Base-by-base conservation (phyloP, 2,797 vertebrate genomes). In the Lemur catta region DNA sequence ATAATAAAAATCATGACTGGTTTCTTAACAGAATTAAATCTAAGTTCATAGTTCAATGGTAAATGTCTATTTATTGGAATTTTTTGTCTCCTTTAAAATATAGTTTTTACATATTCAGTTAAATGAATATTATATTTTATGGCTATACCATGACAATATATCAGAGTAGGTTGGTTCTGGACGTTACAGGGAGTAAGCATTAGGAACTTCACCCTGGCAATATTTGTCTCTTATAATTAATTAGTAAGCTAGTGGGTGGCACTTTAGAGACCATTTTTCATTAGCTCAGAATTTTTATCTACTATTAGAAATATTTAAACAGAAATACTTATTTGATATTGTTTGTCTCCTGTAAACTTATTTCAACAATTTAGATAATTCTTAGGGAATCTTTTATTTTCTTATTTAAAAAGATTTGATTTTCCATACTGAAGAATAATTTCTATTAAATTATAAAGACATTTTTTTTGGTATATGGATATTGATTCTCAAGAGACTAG, bases 401-500 rank as follows among this genome's bases (percentile, higher is more conserved):
- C 28, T 63, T 7, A 59, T 75, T 88, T 0, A 48, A 65, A 84
- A 6, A 72, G 35, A 38, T 38, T 57, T 67, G 24, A 43, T 78
- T 72, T 85, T 11, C 8, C 50, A 7, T 26, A 79, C 24, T 82
- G 38, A 93, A 84, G 17, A 91, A 85, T 84, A 85, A 75, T 78
- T 74, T 71, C 10, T 94, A 38, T 59, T 63, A 89, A 87, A 61
- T 79, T 80, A 57, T 78, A 84, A 86, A 15, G 2, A 35, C 7
- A 93, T 86, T 72, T 92, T 89, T 89, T 55, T 57, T 97, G 26
- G 75, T 12, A 12, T 79, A 38, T 30, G 2, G n/a, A 78, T 89
- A 6, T 65, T 75, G 24, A 82, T 67, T 91, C 33, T 67, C 38
- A 92, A 89, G 30, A 33, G 93, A 92, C 50, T 92, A 26, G 11